Conservation (phyloP, 2,797 vertebrate genomes). For the Caiman crocodilus region DNA sequence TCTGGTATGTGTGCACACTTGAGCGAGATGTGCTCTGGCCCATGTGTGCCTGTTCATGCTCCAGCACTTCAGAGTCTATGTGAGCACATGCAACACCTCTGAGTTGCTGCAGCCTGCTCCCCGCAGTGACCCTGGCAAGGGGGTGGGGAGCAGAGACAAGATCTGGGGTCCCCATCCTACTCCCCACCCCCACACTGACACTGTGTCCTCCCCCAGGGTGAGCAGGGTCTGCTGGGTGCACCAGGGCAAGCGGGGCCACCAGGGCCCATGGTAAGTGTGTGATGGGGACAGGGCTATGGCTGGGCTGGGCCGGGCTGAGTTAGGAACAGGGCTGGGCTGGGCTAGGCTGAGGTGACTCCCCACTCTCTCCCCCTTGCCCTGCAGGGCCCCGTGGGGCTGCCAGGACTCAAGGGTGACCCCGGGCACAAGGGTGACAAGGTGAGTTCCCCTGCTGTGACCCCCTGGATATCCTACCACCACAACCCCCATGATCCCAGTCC, state of each 20-base stretch:
- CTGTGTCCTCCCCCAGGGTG: slow-evolving; percentile 82
- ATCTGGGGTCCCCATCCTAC: too few species aligned
- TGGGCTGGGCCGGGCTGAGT: not conserved
- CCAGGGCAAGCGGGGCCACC: slow-evolving; percentile 90
- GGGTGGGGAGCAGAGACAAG: not conserved
- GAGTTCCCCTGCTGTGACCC: not conserved
- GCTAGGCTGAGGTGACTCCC: too few species aligned
- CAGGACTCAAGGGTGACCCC: slow-evolving; percentile 90
- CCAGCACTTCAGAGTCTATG: too few species aligned
- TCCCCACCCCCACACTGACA: not conserved
- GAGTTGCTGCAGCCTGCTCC: too few species aligned
- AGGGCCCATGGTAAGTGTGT: slow-evolving; percentile 88
- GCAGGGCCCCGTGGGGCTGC: slow-evolving; percentile 92
- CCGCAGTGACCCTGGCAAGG: too few species aligned
- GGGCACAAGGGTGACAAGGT: slow-evolving; percentile 94
- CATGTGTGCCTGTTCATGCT: too few species aligned
- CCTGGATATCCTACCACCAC: too few species aligned
- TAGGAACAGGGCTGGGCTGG: not conserved
- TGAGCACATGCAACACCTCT: too few species aligned
- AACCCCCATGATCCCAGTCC: not conserved
- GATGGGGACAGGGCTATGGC: too few species aligned
- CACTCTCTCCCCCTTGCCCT: not conserved
- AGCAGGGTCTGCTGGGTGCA: slow-evolving; percentile 90
- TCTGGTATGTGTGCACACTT: too few species aligned
- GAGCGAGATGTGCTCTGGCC: too few species aligned